Evolutionary conservation across 2,113 vertebrate species (phyloP), one percentile per base, ranked within the genome.

Genomic region (Perca flavescens): DNA sequence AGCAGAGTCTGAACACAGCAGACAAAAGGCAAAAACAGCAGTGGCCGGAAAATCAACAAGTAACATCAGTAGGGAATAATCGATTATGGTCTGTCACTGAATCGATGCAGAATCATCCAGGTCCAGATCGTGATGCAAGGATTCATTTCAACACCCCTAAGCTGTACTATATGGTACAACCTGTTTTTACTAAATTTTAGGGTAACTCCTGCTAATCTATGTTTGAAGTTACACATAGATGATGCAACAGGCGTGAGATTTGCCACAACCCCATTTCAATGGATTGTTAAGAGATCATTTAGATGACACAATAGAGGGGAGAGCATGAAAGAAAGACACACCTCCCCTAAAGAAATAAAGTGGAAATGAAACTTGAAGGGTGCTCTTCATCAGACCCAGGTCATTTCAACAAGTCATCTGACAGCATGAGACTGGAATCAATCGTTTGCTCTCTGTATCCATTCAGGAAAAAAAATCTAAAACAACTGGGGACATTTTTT

Each of bases 391-490:
- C 25, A 77, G 40, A 49, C 25, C 22, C 47, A 21, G 56, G 36
- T 66, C 16, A 74, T 64, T 78, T 65, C 19, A 69, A 43, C 49
- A 67, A 72, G 28, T 74, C 36, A 62, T 57, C 58, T 28, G 47
- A 63, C 53, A 10, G 64, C n/a, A 13, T 28, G 19, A 69, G 6
- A 52, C 25, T 46, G n/a, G 19, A 71, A 34, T 54, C 58, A 68
- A 12, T 17, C 60, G 15, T 47, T 5, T 69, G 0, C 31, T 50
- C 62, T 73, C 43, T 43, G 0, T 52, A 52, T 77, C 16, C 53
- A 70, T 74, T 70, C 10, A 43, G 16, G 43, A 16, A 3, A 43
- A 43, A 85, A 66, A 56, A 53, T 14, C 9, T 8, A 60, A 31
- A 71, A 60, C 4, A 62, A 31, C 21, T 10, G 25, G 3, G 5